Conservation (phyloP, 2,113 vertebrate species). For the Ciconia maguari region DNA sequence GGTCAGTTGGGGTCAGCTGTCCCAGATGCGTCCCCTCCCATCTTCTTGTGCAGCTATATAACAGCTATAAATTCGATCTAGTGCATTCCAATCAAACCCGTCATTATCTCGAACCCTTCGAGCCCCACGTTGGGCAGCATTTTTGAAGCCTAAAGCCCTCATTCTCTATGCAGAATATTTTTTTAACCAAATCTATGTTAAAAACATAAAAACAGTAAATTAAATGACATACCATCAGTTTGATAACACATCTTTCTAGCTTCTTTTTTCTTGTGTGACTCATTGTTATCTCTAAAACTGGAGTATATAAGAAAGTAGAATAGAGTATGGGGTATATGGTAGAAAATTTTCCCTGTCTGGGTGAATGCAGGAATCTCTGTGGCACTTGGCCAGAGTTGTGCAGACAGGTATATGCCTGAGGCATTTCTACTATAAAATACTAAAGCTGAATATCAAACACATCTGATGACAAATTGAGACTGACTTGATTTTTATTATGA, state of each 20-base stretch:
- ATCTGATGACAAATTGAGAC: neutral
- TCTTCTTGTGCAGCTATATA: too few relatives aligned
- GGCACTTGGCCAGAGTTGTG: neutral
- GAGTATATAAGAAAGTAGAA: neutral
- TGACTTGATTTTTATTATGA: constrained; percentile 1
- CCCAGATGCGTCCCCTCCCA: too few relatives aligned
- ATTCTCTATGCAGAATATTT: neutral
- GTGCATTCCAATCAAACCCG: too few relatives aligned
- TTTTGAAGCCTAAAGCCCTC: neutral
- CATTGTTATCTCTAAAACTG: neutral
- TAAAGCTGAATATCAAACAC: neutral
- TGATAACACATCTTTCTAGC: neutral
- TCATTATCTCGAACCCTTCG: too few relatives aligned
- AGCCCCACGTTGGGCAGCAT: neutral
- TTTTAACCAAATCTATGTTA: neutral
- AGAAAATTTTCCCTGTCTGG: neutral
- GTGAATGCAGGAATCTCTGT: neutral
- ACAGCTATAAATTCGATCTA: too few relatives aligned
- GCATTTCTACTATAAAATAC: neutral
- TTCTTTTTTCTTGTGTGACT: neutral
- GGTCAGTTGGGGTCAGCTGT: too few relatives aligned
- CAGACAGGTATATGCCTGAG: neutral
- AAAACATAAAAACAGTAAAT: neutral
- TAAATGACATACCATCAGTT: neutral
- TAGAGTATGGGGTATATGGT: neutral